Conservation (phyloP, 2,113 vertebrate genomes). For the Calonectris borealis region DNA sequence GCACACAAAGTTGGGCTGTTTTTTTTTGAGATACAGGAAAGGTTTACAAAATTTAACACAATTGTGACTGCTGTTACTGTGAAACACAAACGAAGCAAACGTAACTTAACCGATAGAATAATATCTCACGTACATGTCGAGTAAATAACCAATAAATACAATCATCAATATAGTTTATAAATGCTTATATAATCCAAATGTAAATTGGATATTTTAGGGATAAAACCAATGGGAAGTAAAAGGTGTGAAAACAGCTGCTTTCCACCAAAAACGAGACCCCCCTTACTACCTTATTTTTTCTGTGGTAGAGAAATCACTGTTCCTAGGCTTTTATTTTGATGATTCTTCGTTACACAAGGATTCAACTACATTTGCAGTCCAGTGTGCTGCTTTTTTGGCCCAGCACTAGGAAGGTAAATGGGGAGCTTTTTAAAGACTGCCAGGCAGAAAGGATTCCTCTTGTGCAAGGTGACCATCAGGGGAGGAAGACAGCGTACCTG, state of each 20-base stretch:
- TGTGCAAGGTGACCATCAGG: neutral
- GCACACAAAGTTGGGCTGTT: neutral
- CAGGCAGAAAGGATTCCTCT: neutral
- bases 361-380: neutral
- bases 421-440: neutral
- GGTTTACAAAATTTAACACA: neutral
- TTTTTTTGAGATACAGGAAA: neutral
- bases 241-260: neutral
- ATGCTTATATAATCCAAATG: neutral
- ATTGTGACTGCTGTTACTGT: neutral
- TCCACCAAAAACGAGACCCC: neutral
- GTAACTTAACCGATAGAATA: neutral
- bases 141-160: neutral
- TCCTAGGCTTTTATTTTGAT: neutral
- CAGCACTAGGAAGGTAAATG: neutral
- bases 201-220: neutral
- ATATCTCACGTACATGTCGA: neutral
- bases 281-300: neutral
- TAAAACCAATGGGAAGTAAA: neutral
- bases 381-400: neutral
- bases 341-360: neutral
- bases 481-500: accelerated
- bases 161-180: neutral
- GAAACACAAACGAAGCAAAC: neutral
- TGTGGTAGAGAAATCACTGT: neutral